A percentile compares a stretch with the other conserved stretches of the same genome.
phyloP scores from a whole-genome alignment of 2,113 vertebrate species.

The Eupsittula cactorum region DNA sequence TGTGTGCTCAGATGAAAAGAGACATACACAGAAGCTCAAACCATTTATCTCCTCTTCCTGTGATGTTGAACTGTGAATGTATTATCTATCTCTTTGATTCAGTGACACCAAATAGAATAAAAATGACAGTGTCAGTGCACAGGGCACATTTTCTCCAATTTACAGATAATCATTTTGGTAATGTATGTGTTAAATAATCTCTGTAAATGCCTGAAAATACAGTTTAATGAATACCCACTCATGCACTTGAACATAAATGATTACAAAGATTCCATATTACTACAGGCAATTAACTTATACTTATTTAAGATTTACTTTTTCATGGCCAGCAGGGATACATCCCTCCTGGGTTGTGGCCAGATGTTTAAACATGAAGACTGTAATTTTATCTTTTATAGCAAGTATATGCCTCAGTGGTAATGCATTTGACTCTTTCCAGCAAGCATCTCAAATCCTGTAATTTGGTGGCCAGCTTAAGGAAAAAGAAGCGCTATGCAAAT shows the following conservation, averaged over 20 bases:
- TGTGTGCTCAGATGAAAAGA: background rate
- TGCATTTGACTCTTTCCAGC: slow-evolving; percentile 30
- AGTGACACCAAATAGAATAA: background rate
- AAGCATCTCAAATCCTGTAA: slow-evolving; percentile 28
- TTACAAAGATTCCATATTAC: slow-evolving; percentile 33
- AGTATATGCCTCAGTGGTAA: slow-evolving; percentile 30
- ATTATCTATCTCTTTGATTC: background rate
- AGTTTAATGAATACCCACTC: slow-evolving; percentile 25
- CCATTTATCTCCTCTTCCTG: background rate
- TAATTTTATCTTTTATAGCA: slow-evolving; percentile 57
- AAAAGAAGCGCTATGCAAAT: background rate
- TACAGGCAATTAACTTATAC: slow-evolving; percentile 53
- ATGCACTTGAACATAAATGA: slow-evolving; percentile 15
- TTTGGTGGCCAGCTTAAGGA: slow-evolving; percentile 48
- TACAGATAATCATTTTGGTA: background rate
- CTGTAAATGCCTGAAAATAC: background rate
- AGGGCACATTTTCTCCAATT: background rate
- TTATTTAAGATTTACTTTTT: slow-evolving; percentile 64
- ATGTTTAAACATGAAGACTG: slow-evolving; percentile 51
- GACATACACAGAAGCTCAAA: background rate
- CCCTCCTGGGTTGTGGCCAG: slow-evolving; percentile 57
- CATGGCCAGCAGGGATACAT: background rate
- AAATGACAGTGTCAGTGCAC: background rate
- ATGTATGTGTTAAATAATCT: slow-evolving; percentile 40
- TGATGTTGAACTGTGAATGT: background rate